phyloP scores from a whole-genome alignment of 2,797 vertebrate species.

The Phoebastria nigripes region DNA sequence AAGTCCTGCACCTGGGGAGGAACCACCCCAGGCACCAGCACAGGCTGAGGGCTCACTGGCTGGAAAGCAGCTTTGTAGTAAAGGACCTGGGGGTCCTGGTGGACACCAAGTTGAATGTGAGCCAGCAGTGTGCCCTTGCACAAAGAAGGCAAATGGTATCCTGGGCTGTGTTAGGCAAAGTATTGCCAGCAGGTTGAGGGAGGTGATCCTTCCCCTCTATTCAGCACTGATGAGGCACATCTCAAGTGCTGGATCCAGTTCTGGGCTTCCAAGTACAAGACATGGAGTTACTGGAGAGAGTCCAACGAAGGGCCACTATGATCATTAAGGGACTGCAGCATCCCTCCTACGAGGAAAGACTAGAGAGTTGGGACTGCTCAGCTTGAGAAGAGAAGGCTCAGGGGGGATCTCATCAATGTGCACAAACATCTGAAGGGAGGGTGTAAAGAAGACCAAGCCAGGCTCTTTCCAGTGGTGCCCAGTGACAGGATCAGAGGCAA shows the following conservation, averaged over 20 bases:
- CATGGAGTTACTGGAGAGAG: not conserved
- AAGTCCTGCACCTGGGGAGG: not conserved
- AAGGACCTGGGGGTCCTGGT: not conserved
- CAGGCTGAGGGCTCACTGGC: rapidly evolving
- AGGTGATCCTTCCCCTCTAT: not conserved
- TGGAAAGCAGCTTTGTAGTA: not conserved
- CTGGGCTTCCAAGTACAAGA: not conserved
- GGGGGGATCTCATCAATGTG: not conserved
- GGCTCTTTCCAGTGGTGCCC: not conserved
- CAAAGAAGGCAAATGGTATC: not conserved
- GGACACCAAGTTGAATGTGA: not conserved
- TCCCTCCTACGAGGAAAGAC: not conserved
- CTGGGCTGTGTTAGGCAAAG: not conserved
- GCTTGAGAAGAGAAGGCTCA: not conserved
- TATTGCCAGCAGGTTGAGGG: not conserved
- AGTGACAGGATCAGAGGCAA: not conserved
- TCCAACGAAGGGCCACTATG: not conserved
- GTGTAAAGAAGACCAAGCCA: not conserved
- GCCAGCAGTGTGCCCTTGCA: not conserved
- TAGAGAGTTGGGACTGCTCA: not conserved
- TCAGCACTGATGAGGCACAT: not conserved
- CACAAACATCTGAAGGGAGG: not conserved
- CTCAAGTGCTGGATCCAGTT: not conserved
- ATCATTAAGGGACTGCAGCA: not conserved
- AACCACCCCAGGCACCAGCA: not conserved